phyloP scores from a whole-genome alignment of 2,113 vertebrate species.

The Chaetorhynchus papuensis region DNA sequence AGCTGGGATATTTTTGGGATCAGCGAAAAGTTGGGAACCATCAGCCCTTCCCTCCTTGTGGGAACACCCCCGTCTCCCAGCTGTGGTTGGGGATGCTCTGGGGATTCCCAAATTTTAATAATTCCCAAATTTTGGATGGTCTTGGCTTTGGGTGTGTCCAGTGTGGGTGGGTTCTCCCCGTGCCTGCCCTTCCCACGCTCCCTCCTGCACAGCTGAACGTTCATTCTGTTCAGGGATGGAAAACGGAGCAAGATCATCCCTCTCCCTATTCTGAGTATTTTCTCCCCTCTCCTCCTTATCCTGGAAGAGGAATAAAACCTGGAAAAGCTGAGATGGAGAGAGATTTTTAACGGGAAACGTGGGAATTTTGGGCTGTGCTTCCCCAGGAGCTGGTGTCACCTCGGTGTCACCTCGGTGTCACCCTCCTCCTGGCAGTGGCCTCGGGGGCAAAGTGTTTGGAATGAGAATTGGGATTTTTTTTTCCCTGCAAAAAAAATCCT shows the following conservation, averaged over 20 bases:
- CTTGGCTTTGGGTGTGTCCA: background rate
- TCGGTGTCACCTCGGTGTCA: background rate
- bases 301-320: no score
- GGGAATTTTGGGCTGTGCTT: no score
- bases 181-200: background rate
- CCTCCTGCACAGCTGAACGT: no score
- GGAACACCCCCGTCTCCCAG: background rate
- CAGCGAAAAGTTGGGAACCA: background rate
- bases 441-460: rapidly evolving
- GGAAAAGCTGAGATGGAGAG: no score
- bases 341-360: no score
- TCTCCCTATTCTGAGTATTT: no score
- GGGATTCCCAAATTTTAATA: background rate
- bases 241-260: no score
- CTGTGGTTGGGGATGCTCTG: background rate
- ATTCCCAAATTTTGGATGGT: background rate
- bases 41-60: rapidly evolving
- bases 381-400: no score
- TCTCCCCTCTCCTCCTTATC: no score
- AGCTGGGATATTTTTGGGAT: background rate
- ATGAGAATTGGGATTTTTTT: background rate
- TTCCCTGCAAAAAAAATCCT: background rate
- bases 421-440: background rate
- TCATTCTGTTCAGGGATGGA: no score
- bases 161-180: background rate